Conservation (phyloP, 2,113 vertebrate species). For the Monopterus albus region DNA sequence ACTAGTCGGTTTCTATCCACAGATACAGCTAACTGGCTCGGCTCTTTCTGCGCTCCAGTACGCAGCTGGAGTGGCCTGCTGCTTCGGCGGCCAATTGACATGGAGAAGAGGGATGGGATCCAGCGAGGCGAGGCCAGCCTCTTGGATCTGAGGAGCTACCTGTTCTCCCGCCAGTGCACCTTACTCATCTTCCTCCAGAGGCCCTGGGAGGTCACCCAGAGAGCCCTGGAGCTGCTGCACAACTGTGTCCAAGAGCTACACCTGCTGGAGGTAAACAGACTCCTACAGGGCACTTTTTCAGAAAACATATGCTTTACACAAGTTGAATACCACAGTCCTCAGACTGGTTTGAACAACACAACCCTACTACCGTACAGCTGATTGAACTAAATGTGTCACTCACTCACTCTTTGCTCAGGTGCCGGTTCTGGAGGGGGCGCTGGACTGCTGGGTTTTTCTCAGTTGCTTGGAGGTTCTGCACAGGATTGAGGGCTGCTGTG, state of each 20-base stretch:
- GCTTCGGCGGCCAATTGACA: conserved; percentile 95
- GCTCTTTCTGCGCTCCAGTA: conserved; percentile 96
- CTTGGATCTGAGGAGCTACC: conserved; percentile 95
- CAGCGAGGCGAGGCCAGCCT: conserved; percentile 92
- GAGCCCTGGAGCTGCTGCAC: conserved; percentile 95
- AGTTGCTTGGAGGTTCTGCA: conserved; percentile 98
- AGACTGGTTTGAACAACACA: background rate
- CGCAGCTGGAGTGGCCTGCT: conserved; percentile 93
- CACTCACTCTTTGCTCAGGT: conserved; percentile 78
- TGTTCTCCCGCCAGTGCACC: conserved; percentile 98
- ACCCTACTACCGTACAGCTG: too few relatives aligned
- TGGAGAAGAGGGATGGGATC: conserved; percentile 95
- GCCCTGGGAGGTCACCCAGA: conserved; percentile 96
- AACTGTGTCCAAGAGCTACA: conserved; percentile 96
- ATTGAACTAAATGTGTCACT: background rate
- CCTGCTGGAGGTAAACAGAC: conserved; percentile 87
- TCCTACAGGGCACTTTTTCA: background rate
- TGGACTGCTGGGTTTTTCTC: conserved; percentile 98
- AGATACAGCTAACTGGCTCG: conserved; percentile 98
- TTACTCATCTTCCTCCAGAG: conserved; percentile 95
- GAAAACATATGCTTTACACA: background rate
- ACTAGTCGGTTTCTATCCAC: background rate
- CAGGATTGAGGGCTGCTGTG: conserved; percentile 96
- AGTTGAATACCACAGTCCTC: background rate
- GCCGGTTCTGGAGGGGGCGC: conserved; percentile 89